phyloP scores from a whole-genome alignment of 2,888 invertebrate species.

The Chesias legatella region DNA sequence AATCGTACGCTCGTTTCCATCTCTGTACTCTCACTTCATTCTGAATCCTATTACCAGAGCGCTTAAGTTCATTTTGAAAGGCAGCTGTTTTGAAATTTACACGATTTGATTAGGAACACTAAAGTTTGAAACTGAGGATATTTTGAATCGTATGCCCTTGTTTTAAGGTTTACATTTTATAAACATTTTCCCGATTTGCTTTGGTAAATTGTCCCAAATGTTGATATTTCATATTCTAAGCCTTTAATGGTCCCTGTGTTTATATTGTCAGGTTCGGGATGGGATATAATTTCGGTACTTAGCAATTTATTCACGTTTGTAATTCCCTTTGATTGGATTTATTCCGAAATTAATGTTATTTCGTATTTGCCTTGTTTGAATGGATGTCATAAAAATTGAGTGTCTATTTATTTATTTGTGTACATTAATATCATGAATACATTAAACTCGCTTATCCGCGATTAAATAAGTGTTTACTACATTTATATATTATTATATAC shows the following conservation, averaged over 20 bases:
- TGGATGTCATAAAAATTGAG: too few relatives aligned
- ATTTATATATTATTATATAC: too few relatives aligned
- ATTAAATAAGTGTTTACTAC: too few relatives aligned
- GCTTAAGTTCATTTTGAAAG: background rate
- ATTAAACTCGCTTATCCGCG: too few relatives aligned
- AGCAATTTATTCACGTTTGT: conserved; percentile 33
- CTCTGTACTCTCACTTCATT: too few relatives aligned
- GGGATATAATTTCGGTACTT: conserved; percentile 29
- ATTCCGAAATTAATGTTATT: conserved; percentile 5
- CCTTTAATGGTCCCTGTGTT: conserved; percentile 46
- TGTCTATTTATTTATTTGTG: too few relatives aligned
- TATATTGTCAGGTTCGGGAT: conserved; percentile 33
- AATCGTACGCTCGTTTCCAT: conserved; percentile 1
- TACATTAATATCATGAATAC: too few relatives aligned
- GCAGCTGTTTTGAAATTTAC: background rate
- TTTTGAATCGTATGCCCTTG: background rate
- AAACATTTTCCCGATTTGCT: background rate
- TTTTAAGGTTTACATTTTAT: background rate
- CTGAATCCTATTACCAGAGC: too few relatives aligned
- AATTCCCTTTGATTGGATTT: conserved; percentile 29
- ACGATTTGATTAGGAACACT: background rate
- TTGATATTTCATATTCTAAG: conserved; percentile 49
- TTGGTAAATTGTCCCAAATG: conserved; percentile 35
- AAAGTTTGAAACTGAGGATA: background rate
- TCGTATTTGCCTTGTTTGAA: too few relatives aligned